phyloP scores from a whole-genome alignment of 2,888 invertebrate species.

The Pachycephus smyrnensis region DNA sequence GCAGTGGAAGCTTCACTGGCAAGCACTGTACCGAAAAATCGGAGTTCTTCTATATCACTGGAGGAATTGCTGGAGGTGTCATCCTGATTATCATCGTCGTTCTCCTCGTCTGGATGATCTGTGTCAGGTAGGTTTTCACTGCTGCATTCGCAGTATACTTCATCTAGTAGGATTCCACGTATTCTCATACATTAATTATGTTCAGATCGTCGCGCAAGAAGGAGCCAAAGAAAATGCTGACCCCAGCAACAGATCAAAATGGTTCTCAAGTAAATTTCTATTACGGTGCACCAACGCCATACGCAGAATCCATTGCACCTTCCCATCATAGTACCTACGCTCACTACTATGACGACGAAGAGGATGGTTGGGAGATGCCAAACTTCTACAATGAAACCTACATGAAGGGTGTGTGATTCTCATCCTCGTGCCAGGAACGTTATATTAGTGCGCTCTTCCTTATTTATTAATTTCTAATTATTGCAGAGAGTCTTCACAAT shows the following conservation, averaged over 20 bases:
- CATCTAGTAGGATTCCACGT: constrained; percentile 15
- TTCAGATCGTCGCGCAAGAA: constrained; percentile 84
- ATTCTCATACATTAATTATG: constrained; percentile 18
- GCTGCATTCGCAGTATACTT: not conserved
- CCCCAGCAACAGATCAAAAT: constrained; percentile 90
- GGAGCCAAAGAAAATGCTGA: constrained; percentile 91
- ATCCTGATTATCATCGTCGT: constrained; percentile 93
- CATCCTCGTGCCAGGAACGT: constrained; percentile 15
- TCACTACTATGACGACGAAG: constrained; percentile 95
- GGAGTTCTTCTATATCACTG: constrained; percentile 95
- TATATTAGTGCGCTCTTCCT: not conserved
- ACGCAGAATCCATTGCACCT: constrained; percentile 94
- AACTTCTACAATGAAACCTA: constrained; percentile 97
- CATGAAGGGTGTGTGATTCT: constrained; percentile 81
- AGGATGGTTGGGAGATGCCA: constrained; percentile 98
- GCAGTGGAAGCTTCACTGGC: constrained; percentile 92
- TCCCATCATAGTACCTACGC: constrained; percentile 96
- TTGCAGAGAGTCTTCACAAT: constrained; percentile 80
- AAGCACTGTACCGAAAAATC: constrained; percentile 90
- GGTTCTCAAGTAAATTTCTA: constrained; percentile 97
- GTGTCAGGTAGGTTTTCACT: constrained; percentile 76
- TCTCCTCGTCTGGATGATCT: constrained; percentile 96
- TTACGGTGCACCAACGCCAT: constrained; percentile 93
- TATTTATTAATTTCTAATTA: constrained; percentile 5
- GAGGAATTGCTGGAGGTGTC: constrained; percentile 94